Conservation (phyloP, 2,888 invertebrate genomes). For the Mermis nigrescens region DNA sequence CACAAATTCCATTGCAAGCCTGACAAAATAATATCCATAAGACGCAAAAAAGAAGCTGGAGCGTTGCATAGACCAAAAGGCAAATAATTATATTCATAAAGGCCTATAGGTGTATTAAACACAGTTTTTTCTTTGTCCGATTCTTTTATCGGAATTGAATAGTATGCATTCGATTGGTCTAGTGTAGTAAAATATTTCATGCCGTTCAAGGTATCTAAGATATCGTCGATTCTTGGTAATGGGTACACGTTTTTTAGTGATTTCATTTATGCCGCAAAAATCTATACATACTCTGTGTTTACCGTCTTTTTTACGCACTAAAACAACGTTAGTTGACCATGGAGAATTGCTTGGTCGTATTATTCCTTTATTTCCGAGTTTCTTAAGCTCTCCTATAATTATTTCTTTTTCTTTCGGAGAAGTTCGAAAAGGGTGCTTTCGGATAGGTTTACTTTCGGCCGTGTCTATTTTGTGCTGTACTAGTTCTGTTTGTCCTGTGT, state of each 20-base stretch:
- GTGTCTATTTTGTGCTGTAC: not conserved
- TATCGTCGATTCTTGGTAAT: constrained; percentile 1
- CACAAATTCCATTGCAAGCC: constrained; percentile 15
- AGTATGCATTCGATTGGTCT: constrained; percentile 12
- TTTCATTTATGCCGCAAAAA: not conserved
- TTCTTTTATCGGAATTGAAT: constrained; percentile 14
- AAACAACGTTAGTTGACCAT: not conserved
- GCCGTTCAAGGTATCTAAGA: not conserved
- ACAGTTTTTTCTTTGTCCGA: constrained; percentile 17
- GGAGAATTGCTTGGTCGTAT: not conserved
- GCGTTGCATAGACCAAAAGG: constrained; percentile 14
- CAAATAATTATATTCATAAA: constrained; percentile 18
- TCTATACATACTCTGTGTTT: not conserved
- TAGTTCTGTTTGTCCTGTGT: not conserved
- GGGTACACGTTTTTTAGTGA: constrained; percentile 3
- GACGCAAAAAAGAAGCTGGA: constrained; percentile 17
- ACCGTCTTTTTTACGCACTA: not conserved
- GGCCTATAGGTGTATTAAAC: constrained; percentile 15
- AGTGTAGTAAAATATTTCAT: not conserved
- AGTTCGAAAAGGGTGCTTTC: not conserved
- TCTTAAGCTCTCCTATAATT: not conserved
- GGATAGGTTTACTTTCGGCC: not conserved
- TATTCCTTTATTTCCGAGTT: not conserved
- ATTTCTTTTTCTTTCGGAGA: not conserved
- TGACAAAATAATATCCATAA: constrained; percentile 17